Base-by-base conservation (phyloP, 2,113 vertebrate species). In the Tychaedon coryphoeus region DNA sequence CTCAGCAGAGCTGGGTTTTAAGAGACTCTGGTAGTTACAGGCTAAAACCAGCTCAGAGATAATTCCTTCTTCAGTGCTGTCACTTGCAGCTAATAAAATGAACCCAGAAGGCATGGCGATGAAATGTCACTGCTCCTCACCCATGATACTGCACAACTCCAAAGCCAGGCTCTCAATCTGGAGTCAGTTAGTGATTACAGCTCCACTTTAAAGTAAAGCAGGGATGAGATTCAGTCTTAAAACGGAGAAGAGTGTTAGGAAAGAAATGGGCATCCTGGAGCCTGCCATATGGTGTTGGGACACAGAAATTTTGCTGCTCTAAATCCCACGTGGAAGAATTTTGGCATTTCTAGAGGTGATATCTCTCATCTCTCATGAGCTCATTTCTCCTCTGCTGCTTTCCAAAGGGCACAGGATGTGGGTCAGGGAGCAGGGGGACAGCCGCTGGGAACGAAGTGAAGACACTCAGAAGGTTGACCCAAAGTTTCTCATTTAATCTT, bases 51-150 rank as follows among this genome's bases (percentile, higher is more conserved):
- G 91, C 80, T 92, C 11, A 5, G 57, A 82, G 76, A 43, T 31
- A 72, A 90, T 66, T 66, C 50, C n/a, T 90, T 69, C 90, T 79
- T 78, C 91, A 82, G 85, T 81, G 50, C 79, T 94, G 91, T 75
- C 84, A 78, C 81, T 78, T 53, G 70, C 67, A 93, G 71, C 71
- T 92, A 82, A 78, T n/a, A 79, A 90, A 95, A 91, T 45, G 93
- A 96, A 85, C 64, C 82, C 66, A 72, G 64, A 80, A 88, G 65
- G 88, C 82, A 92, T 1, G 3, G 62, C 0, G 0, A 86, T 38
- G 83, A 92, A 93, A 82, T 47, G 61, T 72, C 29, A 62, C 62
- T 5, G 5, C 60, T 79, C 56, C 78, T 88, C 78, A 86, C 4
- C 50, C 51, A 19, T 48, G 31, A 83, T 22, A 67, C 0, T 47